Base-by-base conservation (phyloP, 1,140 invertebrate species). In the Parapsyche elsis region DNA sequence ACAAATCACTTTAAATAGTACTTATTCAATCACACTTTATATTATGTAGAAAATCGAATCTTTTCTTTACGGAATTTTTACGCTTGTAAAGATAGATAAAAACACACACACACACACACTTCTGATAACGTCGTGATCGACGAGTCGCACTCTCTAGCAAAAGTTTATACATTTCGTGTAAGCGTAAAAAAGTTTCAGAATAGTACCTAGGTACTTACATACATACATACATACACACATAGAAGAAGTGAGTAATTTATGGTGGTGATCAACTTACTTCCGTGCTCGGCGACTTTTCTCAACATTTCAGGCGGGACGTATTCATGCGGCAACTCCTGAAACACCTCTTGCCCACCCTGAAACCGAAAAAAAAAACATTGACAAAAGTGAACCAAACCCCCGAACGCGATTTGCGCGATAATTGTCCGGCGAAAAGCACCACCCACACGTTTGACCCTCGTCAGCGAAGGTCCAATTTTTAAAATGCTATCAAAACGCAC, bases 301-400 rank as follows among this genome's bases (percentile, higher is more conserved):
- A 99, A 88, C 91, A 97, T 96, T 85, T 97, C 94, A 0, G 97
- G 96, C 21, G 98, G 94, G 7, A 99, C 97, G 87, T 98, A 99
- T 88, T 99, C 99, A 86, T 98, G 94, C 0, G 99, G 99, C 49
- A 99, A 88, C 85, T 99, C 98, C 86, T 97, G 95, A 86, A 99
- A 99, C 16, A 99, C 94, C 90, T 99, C 97, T 89, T 99, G 97
- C n/a, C 96, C 97, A 57, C 97, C 96, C 91, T 95, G 30, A 38
- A 38, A 38, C 30, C n/a, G n/a, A n/a, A n/a, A n/a, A n/a, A n/a
- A n/a, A 7, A 38, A 38, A 38, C 30, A 38, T 38, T 38, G 7
- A 38, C 30, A 38, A 38, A n/a, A 38, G 30, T 38, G 30, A 38
- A 7, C 30, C 30, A 38, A 38, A 38, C 30, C 30, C 30, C 7